Conservation (phyloP, 2,797 vertebrate species). For the Acanthurus tractus region DNA sequence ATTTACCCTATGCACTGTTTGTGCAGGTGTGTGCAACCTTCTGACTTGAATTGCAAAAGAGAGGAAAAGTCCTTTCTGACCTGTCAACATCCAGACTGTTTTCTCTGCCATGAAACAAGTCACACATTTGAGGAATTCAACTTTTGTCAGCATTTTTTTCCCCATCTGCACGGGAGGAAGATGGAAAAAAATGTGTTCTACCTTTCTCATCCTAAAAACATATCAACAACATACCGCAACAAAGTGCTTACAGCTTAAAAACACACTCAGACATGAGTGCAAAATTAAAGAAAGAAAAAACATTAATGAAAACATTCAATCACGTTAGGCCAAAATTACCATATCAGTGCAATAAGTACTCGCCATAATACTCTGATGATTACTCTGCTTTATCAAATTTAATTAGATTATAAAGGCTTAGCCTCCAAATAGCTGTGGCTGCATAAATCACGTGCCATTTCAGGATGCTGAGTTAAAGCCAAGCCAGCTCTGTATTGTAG, state of each 20-base stretch:
- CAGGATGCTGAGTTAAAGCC: conserved; percentile 59
- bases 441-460: conserved; percentile 66
- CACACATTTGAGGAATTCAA: conserved; percentile 55
- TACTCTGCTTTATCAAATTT: conserved; percentile 76
- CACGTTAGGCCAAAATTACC: conserved; percentile 55
- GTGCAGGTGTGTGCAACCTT: conserved; percentile 30
- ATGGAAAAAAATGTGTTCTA: conserved; percentile 31
- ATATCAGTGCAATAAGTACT: conserved; percentile 64
- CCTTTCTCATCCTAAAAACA: conserved; percentile 23
- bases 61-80: conserved; percentile 40
- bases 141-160: conserved; percentile 68
- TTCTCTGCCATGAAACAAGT: conserved; percentile 52
- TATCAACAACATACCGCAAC: conserved; percentile 10
- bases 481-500: conserved; percentile 51
- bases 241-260: conserved; percentile 22
- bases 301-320: conserved; percentile 57
- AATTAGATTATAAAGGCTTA: conserved; percentile 73
- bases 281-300: conserved; percentile 15
- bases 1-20: conserved; percentile 19
- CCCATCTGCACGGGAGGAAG: conserved; percentile 6
- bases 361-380: conserved; percentile 71
- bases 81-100: conserved; percentile 45
- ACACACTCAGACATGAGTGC: conserved; percentile 24
- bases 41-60: conserved; percentile 48
- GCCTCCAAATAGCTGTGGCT: conserved; percentile 57